Evolutionary conservation across 2,797 vertebrate species (phyloP).

Genomic region (Petrocephalus schoutedeni): DNA sequence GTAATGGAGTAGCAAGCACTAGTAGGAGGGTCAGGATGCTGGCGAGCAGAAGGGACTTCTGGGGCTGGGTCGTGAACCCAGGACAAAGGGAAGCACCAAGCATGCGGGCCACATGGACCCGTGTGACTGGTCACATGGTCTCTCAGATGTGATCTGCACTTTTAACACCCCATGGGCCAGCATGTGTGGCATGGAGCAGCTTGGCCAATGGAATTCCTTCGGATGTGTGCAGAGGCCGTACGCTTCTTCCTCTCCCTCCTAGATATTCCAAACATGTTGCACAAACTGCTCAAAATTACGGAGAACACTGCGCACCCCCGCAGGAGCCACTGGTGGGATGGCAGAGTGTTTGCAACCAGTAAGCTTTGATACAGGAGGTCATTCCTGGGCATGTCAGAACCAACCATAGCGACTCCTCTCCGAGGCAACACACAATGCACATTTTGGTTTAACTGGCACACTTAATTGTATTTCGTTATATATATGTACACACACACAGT

Average conservation of each 20-base stretch:
- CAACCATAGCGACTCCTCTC: too few species aligned
- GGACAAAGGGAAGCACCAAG: slow-evolving; percentile 14
- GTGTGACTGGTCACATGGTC: background rate
- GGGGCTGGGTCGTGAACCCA: background rate
- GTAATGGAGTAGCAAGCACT: slow-evolving; percentile 16
- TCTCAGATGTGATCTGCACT: background rate
- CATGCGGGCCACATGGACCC: slow-evolving; percentile 5
- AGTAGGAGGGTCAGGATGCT: background rate
- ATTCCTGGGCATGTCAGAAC: too few species aligned
- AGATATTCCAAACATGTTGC: background rate
- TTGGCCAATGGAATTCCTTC: background rate
- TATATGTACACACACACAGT: too few species aligned
- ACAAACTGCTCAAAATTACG: too few species aligned
- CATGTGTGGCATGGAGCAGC: background rate
- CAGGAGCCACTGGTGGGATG: too few species aligned
- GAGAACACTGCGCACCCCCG: too few species aligned
- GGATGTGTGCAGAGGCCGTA: background rate
- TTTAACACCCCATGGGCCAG: background rate
- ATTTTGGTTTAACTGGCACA: too few species aligned
- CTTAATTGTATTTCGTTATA: too few species aligned
- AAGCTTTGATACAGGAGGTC: too few species aligned
- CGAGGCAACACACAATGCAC: too few species aligned
- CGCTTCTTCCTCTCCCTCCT: background rate
- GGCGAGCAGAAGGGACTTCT: background rate
- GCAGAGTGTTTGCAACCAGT: too few species aligned